Evolutionary conservation across 92 coral and sea anemone genomes (phyloP), one percentile per base, ranked within the genome.

Genomic region (Phymanthus crucifer): DNA sequence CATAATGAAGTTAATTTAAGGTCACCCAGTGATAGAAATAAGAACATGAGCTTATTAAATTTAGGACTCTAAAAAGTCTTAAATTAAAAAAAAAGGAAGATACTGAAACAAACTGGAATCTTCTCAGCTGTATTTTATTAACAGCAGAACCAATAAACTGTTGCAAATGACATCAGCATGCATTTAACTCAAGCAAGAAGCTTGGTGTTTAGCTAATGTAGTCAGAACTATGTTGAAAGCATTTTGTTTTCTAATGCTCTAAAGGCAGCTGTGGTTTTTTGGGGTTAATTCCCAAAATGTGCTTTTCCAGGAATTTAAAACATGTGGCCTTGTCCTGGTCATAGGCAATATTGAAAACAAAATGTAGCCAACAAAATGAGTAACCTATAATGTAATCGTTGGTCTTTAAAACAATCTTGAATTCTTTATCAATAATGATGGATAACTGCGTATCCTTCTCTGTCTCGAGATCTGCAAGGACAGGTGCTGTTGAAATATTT

Each of bases 201-300:
- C n/a, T n/a, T n/a, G n/a, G n/a, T n/a, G n/a, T n/a, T n/a, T n/a
- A n/a, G 68, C 8, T 27, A 8, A 18, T 12, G 32, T 27, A 9
- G 7, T 27, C 23, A 58, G 32, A 21, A 7, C 34, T 66, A 66
- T 7, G 24, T 66, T 66, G 71, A 36, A 66, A 66, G 29, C 34
- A 66, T 66, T 66, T 66, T 66, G 35, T 32, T 66, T 66, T 66
- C 71, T 36, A 66, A 26, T 66, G 71, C 71, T 66, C 71, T 66
- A 8, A 66, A 66, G 18, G 71, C 32, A 66, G 71, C 71, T 26
- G 71, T 66, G 24, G 71, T 66, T 32, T 66, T 66, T 66, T 66
- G 23, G 71, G 71, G 32, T 66, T 66, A 5, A 66, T 66, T 21
- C 71, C 71, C 32, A 66, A 66, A 66, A 66, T 66, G 38, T 66